phyloP scores from a whole-genome alignment of 2,113 vertebrate genomes.

The Tylochromis polylepis region DNA sequence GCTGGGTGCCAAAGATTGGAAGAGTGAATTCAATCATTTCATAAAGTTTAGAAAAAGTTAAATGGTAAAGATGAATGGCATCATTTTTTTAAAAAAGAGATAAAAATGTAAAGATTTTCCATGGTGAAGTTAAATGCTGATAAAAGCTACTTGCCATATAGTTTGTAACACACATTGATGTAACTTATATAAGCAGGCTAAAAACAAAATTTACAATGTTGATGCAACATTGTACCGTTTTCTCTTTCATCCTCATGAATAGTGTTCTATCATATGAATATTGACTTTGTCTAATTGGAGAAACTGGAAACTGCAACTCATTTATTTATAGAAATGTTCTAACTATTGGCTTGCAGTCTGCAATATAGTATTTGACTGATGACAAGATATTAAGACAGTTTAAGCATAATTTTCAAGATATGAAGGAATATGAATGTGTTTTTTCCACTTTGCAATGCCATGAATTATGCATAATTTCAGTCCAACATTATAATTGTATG shows the following conservation, averaged over 20 bases:
- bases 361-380: neutral
- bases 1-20: neutral
- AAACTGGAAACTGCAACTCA: neutral
- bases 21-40: neutral
- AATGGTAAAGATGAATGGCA: fast-evolving
- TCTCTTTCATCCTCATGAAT: fast-evolving
- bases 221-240: neutral
- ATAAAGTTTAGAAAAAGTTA: neutral
- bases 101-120: neutral
- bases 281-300: neutral
- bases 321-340: neutral
- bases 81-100: too few relatives aligned
- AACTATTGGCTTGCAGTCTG: neutral
- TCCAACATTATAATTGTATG: neutral
- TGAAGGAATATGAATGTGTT: neutral
- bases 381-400: neutral
- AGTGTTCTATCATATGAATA: neutral
- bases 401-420: neutral
- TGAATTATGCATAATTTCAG: neutral
- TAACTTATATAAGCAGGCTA: neutral
- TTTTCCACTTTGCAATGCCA: neutral
- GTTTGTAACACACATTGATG: neutral
- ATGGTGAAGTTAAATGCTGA: neutral
- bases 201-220: neutral
- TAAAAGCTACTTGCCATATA: neutral